Conservation (phyloP, 2,888 invertebrate genomes). For the Drosophila basisetae region DNA sequence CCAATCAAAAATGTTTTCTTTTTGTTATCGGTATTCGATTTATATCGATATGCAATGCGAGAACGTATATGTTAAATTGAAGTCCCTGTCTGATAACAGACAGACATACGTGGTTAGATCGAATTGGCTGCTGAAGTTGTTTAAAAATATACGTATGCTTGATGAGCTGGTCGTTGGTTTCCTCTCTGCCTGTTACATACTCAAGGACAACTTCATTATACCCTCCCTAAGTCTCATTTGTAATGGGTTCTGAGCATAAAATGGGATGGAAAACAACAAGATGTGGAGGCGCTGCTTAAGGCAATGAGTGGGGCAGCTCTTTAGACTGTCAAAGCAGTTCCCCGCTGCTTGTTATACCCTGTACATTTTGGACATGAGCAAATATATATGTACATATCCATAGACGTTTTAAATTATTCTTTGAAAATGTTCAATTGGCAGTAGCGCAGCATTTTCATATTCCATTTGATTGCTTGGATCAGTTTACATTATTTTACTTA, state of each 20-base stretch:
- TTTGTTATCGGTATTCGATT: background rate
- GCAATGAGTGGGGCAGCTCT: constrained; percentile 35
- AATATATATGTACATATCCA: background rate
- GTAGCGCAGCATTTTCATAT: background rate
- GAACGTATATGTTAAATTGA: background rate
- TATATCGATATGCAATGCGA: background rate
- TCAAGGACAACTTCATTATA: background rate
- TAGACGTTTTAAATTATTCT: background rate
- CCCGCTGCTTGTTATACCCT: constrained; percentile 1
- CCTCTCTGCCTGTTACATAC: background rate
- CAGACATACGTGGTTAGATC: background rate
- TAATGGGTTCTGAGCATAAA: background rate
- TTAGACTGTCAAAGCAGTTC: background rate
- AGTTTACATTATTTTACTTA: background rate
- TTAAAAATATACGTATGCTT: background rate
- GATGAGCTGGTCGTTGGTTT: background rate
- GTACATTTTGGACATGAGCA: background rate
- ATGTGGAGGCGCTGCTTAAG: constrained; percentile 52
- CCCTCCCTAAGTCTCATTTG: background rate
- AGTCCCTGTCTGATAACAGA: background rate
- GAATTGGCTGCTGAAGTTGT: background rate
- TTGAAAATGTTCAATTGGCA: background rate
- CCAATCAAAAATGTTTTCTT: background rate
- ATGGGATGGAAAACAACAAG: constrained; percentile 17
- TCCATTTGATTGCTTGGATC: background rate